Base-by-base conservation (phyloP, 2,888 invertebrate species). In the Melinopterus prodromus region DNA sequence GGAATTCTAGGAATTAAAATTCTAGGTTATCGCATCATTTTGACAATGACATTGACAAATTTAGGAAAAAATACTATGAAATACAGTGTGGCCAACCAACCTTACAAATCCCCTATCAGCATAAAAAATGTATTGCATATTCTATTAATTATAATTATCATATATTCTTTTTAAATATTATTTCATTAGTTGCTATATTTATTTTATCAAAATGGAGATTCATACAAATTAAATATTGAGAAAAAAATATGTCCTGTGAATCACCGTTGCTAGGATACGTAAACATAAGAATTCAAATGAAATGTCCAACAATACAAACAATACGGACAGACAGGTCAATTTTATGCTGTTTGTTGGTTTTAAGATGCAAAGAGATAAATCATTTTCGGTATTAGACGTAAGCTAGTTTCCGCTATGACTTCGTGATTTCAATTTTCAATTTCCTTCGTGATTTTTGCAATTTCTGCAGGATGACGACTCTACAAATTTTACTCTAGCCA, bases 21-120 rank as follows among this genome's bases (percentile, higher is more conserved):
- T 26, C 26, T 26, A 77, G 77, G 77, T 77, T 77, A 77, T 15
- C 26, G 16, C 69, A 69, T 77, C 9, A 16, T 77, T 77, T 77
- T 37, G 35, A 12, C 16, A 15, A 37, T 14, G 16, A 6, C 6
- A 77, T n/a, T n/a, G 76, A 53, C 77, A 69, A 77, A 6, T n/a
- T 77, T 15, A 35, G 15, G 69, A 77, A 74, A 35, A 26, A 7
- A 16, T 16, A 74, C 26, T 74, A 7, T 16, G n/a, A 7, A 26
- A 14, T 26, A 26, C 26, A 26, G 26, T 26, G 26, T 26, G 53
- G 53, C 7, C 9, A 53, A 53, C 53, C 53, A 53, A 53, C 53
- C 53, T 53, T 53, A 53, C 5, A 53, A 53, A 53, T 26, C 26
- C 26, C 26, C 3, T 2, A 1, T 3, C 1, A 26, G 3, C 26